phyloP scores from a whole-genome alignment of 92 coral and sea anemone genomes.

The Chrysogorgia sp. region DNA sequence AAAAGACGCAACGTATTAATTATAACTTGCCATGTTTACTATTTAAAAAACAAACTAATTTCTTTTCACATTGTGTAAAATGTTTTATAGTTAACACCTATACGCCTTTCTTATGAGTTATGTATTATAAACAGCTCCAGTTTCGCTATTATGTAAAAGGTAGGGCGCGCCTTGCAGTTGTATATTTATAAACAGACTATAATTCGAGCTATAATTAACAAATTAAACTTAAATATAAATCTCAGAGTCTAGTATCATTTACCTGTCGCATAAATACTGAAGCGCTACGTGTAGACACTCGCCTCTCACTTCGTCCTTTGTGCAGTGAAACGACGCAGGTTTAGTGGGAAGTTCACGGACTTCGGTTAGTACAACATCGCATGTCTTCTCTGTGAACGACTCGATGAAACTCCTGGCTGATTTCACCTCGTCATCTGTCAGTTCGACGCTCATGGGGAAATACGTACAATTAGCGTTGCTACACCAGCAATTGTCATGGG shows the following conservation, averaged over 20 bases:
- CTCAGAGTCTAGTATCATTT: background rate
- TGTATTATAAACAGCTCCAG: background rate
- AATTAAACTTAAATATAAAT: background rate
- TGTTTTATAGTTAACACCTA: too few species aligned
- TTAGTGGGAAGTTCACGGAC: slow-evolving; percentile 73
- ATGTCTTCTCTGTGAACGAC: slow-evolving; percentile 58
- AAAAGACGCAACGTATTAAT: too few species aligned
- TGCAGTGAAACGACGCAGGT: slow-evolving; percentile 59
- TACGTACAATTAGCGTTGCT: background rate
- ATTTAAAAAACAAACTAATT: too few species aligned
- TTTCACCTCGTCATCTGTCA: slow-evolving; percentile 72
- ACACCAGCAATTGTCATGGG: slow-evolving; percentile 12
- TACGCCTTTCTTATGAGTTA: background rate
- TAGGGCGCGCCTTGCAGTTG: too few species aligned
- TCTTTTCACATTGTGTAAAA: too few species aligned
- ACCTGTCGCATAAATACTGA: slow-evolving; percentile 80
- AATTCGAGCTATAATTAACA: too few species aligned
- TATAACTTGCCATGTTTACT: too few species aligned
- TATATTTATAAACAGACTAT: too few species aligned
- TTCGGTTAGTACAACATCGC: slow-evolving; percentile 53
- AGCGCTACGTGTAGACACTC: slow-evolving; percentile 76
- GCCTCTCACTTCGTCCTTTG: slow-evolving; percentile 74
- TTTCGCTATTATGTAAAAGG: too few species aligned
- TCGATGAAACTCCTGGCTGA: slow-evolving; percentile 68
- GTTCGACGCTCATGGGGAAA: slow-evolving; percentile 76